Conservation (phyloP, 1,140 invertebrate genomes). For the Drosophila mauritiana region DNA sequence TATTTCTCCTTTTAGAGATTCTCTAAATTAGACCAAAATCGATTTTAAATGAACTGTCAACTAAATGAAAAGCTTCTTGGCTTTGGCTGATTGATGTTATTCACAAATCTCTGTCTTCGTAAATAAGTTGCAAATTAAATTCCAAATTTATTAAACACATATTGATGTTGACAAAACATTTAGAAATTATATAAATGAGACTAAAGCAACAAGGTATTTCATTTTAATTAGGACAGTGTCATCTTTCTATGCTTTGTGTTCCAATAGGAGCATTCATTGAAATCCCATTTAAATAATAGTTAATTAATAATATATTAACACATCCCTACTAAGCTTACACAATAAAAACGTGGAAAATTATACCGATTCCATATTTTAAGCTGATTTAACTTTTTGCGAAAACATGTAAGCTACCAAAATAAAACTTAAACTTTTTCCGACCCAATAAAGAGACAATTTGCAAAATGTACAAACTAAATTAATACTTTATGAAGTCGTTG, state of each 20-base stretch:
- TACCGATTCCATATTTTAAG: too few species aligned
- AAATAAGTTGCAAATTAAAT: not conserved
- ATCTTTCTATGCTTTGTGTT: too few species aligned
- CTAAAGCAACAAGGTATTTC: not conserved
- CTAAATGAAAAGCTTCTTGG: slow-evolving; percentile 20
- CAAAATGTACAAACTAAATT: not conserved
- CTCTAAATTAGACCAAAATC: slow-evolving; percentile 11
- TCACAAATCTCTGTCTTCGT: not conserved
- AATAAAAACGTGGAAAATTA: too few species aligned
- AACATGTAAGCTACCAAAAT: not conserved
- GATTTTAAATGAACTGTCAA: slow-evolving; percentile 28
- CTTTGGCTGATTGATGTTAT: not conserved
- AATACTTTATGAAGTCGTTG: slow-evolving; percentile 13
- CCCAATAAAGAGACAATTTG: slow-evolving; percentile 12
- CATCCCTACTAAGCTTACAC: too few species aligned
- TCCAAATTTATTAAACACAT: not conserved
- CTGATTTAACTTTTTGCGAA: not conserved
- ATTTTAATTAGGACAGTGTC: not conserved
- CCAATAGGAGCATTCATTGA: not conserved
- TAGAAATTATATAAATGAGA: not conserved
- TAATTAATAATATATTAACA: too few species aligned
- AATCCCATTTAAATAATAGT: not conserved
- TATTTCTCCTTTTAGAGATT: slow-evolving; percentile 20
- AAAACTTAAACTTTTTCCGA: not conserved
- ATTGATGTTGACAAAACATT: not conserved